Conservation (phyloP, 2,113 vertebrate genomes). For the Bothrops jararaca region DNA sequence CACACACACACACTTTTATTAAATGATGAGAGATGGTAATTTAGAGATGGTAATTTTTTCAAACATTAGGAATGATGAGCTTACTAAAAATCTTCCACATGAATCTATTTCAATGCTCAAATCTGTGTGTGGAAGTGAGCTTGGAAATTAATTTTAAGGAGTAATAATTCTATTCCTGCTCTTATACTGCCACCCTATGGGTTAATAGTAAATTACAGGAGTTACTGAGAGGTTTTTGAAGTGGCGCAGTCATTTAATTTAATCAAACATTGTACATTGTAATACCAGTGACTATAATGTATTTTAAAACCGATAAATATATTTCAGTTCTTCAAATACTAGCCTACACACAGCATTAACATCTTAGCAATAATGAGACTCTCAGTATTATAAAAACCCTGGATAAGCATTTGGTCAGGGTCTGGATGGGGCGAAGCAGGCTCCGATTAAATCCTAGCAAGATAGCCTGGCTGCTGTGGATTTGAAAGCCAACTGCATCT, state of each 20-base stretch:
- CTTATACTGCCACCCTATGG: slow-evolving; percentile 60
- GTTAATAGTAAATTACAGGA: slow-evolving; percentile 6
- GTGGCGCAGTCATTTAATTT: not conserved
- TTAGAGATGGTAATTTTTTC: not conserved
- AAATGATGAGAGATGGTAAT: not conserved
- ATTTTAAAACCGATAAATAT: not conserved
- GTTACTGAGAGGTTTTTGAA: not conserved
- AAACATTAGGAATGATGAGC: not conserved
- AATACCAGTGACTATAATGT: not conserved
- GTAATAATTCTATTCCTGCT: slow-evolving; percentile 36
- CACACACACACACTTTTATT: not conserved
- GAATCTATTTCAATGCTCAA: not conserved
- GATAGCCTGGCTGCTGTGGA: not conserved
- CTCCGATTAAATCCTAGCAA: not conserved
- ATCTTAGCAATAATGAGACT: not conserved
- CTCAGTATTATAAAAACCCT: not conserved
- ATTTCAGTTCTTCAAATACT: not conserved
- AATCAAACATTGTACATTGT: not conserved
- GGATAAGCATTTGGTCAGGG: not conserved
- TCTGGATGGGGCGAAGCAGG: not conserved
- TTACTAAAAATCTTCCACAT: not conserved
- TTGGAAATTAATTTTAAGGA: not conserved
- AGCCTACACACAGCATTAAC: not conserved
- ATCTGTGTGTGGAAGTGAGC: not conserved
- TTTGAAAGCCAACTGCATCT: not conserved